Evolutionary conservation across 2,113 vertebrate species (phyloP).

Genomic region (Campylorhamphus procurvoides): DNA sequence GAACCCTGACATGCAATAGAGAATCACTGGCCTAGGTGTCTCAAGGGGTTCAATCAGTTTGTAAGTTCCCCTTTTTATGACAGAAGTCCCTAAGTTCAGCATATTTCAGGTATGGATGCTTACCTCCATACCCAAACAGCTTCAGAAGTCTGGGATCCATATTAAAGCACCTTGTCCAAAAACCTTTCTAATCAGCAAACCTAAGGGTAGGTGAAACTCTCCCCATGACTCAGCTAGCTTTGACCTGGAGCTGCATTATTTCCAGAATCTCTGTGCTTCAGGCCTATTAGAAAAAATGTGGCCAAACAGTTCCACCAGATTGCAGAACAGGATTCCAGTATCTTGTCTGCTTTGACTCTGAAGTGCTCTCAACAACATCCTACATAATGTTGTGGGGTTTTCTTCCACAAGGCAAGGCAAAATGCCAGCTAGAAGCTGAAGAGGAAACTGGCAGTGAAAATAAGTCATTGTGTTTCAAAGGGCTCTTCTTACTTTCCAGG

Average conservation of each 20-base stretch:
- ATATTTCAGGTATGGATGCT: background rate
- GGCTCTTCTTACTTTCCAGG: background rate
- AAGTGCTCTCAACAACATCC: background rate
- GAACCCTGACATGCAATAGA: background rate
- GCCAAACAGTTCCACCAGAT: constrained; percentile 18
- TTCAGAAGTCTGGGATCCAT: background rate
- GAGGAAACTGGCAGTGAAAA: constrained; percentile 45
- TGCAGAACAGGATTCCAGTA: constrained; percentile 45
- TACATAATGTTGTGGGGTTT: background rate
- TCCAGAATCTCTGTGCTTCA: constrained; percentile 27
- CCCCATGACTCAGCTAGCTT: background rate
- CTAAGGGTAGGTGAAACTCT: background rate
- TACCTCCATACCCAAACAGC: background rate
- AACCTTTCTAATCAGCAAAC: background rate
- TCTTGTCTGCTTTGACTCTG: constrained; percentile 34
- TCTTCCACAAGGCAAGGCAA: background rate
- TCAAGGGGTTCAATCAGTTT: background rate
- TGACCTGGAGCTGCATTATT: background rate
- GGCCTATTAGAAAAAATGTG: constrained; percentile 41
- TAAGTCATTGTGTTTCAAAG: background rate
- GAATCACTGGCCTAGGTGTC: background rate
- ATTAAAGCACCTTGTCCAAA: background rate
- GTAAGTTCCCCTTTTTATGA: background rate
- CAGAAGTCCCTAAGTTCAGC: background rate
- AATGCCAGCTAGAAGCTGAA: constrained; percentile 13